Percentiles rank a stretch among this genome's conserved stretches.
These are phyloP conservation scores for Tricholaema leucomelas DNA, from an alignment of 2,113 vertebrate genomes.

Conservation along the genomic window DNA sequence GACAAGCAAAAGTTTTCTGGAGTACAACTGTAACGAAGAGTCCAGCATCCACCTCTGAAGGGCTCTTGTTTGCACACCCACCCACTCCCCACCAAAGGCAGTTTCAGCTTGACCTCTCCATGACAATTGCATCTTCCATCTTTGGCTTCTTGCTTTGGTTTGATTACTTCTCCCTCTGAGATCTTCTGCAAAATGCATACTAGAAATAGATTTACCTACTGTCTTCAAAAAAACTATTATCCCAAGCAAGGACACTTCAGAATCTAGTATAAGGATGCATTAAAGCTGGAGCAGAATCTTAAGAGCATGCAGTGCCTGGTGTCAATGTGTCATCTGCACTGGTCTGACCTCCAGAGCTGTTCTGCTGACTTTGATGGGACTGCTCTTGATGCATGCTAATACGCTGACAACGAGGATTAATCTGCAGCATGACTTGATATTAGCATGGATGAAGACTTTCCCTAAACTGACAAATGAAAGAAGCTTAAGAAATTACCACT, in stretches of 20 bases:
- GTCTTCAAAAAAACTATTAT: neutral
- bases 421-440: neutral
- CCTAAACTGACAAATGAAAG: neutral
- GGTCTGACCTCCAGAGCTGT: neutral
- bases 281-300: neutral
- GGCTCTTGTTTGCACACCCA: neutral
- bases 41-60: neutral
- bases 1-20: neutral
- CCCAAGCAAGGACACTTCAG: neutral
- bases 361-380: neutral
- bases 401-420: neutral
- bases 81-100: fast-evolving
- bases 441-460: neutral
- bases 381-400: neutral
- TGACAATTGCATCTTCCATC: neutral
- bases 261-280: neutral
- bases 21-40: neutral
- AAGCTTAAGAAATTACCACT: neutral
- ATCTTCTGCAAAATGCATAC: neutral
- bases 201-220: neutral
- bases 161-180: neutral
- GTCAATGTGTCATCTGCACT: neutral
- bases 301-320: neutral
- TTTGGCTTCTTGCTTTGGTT: neutral
- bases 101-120: neutral